phyloP scores from a whole-genome alignment of 2,797 vertebrate genomes.

The Anguilla marmorata region DNA sequence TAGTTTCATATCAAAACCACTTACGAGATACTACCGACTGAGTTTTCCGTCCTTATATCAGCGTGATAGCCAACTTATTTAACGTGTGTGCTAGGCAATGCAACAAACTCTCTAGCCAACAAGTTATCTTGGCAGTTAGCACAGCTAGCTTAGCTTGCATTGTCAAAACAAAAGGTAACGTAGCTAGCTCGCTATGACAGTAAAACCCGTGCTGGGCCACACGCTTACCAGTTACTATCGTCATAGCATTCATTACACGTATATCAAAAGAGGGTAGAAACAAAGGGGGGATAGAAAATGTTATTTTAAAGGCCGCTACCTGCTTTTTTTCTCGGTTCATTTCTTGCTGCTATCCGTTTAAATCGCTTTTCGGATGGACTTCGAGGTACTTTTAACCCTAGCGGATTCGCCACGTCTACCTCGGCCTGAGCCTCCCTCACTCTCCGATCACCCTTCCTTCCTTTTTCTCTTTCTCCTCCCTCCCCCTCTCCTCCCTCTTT shows the following conservation, averaged over 20 bases:
- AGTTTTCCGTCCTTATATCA: background rate
- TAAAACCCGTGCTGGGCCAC: slow-evolving; percentile 35
- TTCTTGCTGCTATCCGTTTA: slow-evolving; percentile 40
- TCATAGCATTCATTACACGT: background rate
- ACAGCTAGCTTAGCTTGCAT: background rate
- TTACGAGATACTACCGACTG: background rate
- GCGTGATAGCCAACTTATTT: background rate
- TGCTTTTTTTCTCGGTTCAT: slow-evolving; percentile 64
- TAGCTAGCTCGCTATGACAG: slow-evolving; percentile 25
- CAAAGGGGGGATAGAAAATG: slow-evolving; percentile 17
- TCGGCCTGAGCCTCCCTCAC: slow-evolving; percentile 65
- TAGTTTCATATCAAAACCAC: background rate
- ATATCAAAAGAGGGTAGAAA: slow-evolving; percentile 40
- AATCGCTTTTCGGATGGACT: slow-evolving; percentile 47
- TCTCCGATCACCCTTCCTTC: slow-evolving; percentile 55
- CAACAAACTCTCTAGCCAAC: background rate
- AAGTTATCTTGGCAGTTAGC: slow-evolving; percentile 8
- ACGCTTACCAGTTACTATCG: slow-evolving; percentile 30
- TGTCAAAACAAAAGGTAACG: slow-evolving; percentile 33
- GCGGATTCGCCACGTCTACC: slow-evolving; percentile 80
- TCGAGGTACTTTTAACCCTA: slow-evolving; percentile 56
- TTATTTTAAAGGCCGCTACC: slow-evolving; percentile 55
- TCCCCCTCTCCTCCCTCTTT: slow-evolving; percentile 32
- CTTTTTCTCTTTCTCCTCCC: slow-evolving; percentile 36
- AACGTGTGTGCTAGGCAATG: background rate